These are phyloP conservation scores for Procavia capensis DNA, from an alignment of 2,113 vertebrate species.

Conservation along the genomic window DNA sequence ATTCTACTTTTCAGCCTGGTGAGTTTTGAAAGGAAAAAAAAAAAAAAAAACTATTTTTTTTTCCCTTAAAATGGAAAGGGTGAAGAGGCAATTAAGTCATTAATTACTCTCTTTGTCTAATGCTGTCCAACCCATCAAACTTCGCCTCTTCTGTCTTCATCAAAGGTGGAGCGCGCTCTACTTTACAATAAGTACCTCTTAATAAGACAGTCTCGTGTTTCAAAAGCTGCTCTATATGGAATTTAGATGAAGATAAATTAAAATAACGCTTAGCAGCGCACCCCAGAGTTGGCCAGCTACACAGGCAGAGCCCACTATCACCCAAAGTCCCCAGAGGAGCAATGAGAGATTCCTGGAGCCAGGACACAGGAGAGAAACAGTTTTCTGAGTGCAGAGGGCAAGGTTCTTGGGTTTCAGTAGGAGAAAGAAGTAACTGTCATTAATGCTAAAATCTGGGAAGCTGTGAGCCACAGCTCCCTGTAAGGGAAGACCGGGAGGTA, in stretches of 20 bases:
- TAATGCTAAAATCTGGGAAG: neutral
- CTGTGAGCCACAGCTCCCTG: neutral
- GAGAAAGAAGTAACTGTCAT: neutral
- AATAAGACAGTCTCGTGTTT: slow-evolving; percentile 75
- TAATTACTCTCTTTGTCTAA: slow-evolving; percentile 85
- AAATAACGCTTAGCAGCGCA: slow-evolving; percentile 71
- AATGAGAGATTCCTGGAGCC: neutral
- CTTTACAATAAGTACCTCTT: slow-evolving; percentile 78
- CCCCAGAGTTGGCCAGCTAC: slow-evolving; percentile 66
- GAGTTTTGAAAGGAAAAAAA: slow-evolving; percentile 73
- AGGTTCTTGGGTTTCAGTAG: neutral
- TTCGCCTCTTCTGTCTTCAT: slow-evolving; percentile 77
- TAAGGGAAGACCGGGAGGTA: neutral
- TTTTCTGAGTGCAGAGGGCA: neutral
- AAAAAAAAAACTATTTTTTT: slow-evolving; percentile 73
- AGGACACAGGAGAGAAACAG: neutral
- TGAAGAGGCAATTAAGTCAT: slow-evolving; percentile 82
- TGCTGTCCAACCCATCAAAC: slow-evolving; percentile 74
- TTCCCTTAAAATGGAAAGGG: slow-evolving; percentile 73
- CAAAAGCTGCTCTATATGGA: slow-evolving; percentile 67
- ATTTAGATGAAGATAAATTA: slow-evolving; percentile 80
- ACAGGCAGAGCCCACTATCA: slow-evolving; percentile 66
- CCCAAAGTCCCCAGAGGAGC: slow-evolving; percentile 39
- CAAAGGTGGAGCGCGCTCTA: slow-evolving; percentile 64
- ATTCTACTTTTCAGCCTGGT: slow-evolving; percentile 75